These are phyloP conservation scores for Rotaria sp. DNA, from an alignment of 2,888 invertebrate species.

Conservation along the genomic window DNA sequence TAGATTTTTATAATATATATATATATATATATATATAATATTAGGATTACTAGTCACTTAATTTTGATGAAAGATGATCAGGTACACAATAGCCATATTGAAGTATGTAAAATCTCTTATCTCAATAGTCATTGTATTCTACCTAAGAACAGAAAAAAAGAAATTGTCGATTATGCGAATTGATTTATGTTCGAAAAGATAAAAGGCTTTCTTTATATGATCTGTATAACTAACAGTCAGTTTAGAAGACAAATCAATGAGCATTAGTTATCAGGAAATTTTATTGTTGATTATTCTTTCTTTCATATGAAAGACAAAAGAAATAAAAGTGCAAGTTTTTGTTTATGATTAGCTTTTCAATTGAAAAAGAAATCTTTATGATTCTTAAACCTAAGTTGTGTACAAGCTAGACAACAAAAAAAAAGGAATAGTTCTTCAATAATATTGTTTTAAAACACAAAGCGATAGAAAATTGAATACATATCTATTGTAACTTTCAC, in stretches of 20 bases:
- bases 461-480: not conserved
- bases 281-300: not conserved
- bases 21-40: too few species aligned
- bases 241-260: not conserved
- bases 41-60: not conserved
- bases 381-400: not conserved
- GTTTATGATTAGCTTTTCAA: not conserved
- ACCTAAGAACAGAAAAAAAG: not conserved
- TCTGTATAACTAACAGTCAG: not conserved
- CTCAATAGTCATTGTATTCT: not conserved
- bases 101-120: not conserved
- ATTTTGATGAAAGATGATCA: not conserved
- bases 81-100: not conserved
- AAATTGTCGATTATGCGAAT: not conserved
- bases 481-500: not conserved
- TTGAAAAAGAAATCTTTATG: not conserved
- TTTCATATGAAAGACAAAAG: not conserved
- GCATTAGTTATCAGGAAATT: not conserved
- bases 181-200: not conserved
- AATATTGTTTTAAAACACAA: too few species aligned
- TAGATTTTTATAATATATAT: not conserved
- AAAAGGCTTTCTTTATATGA: not conserved
- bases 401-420: not conserved
- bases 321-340: not conserved
- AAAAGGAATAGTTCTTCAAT: not conserved